These are phyloP conservation scores for Neolamprologus caudopunctatus DNA, from an alignment of 2,113 vertebrate species.

Conservation along the genomic window DNA sequence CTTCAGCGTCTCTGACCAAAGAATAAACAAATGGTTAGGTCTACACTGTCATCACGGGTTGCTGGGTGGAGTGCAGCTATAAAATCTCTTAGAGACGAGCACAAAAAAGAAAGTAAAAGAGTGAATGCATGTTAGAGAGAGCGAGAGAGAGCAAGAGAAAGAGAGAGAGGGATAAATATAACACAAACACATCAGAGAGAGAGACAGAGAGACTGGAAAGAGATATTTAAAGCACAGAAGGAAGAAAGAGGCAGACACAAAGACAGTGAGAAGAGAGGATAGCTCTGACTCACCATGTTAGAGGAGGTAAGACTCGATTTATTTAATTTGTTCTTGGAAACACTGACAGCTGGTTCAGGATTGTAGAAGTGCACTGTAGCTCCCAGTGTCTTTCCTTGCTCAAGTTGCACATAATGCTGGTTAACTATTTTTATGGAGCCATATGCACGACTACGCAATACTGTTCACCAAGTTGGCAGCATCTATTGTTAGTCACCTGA, in stretches of 20 bases:
- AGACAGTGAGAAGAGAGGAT: background rate
- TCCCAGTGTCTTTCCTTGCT: background rate
- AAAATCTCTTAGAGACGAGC: slow-evolving; percentile 43
- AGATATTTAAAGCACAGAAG: slow-evolving; percentile 33
- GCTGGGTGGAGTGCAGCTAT: slow-evolving; percentile 67
- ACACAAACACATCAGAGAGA: slow-evolving; percentile 18
- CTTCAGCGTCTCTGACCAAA: background rate
- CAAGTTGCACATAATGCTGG: background rate
- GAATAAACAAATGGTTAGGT: slow-evolving; percentile 37
- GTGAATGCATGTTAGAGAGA: background rate
- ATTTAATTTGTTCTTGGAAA: background rate
- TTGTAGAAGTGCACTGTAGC: background rate
- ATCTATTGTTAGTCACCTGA: background rate
- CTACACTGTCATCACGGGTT: slow-evolving; percentile 61
- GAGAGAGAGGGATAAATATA: slow-evolving; percentile 47
- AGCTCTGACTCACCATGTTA: slow-evolving; percentile 6
- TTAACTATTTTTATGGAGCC: background rate
- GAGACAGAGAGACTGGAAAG: background rate
- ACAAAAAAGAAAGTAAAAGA: slow-evolving; percentile 42
- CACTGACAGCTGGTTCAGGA: background rate
- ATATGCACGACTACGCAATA: background rate
- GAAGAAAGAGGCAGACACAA: slow-evolving; percentile 22
- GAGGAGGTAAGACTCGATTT: slow-evolving; percentile 30
- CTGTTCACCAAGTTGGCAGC: background rate
- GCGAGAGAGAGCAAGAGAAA: background rate